phyloP scores from a whole-genome alignment of 2,888 invertebrate genomes.

The Stratiomys singularior region DNA sequence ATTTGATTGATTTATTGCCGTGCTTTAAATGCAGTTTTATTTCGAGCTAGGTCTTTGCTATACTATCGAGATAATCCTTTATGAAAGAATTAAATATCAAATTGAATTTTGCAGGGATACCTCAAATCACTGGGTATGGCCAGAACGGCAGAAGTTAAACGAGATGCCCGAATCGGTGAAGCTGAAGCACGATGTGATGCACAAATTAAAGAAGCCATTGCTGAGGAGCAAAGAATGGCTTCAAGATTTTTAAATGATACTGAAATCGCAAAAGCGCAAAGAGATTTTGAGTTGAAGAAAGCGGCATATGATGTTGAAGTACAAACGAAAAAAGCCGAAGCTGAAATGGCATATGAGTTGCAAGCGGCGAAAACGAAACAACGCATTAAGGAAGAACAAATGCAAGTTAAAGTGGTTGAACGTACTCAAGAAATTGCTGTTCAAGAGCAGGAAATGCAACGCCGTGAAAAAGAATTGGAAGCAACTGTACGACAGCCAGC shows the following conservation, averaged over 20 bases:
- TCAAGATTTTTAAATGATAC: constrained; percentile 94
- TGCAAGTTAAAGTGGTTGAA: constrained; percentile 95
- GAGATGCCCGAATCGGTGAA: constrained; percentile 96
- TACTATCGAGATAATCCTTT: too few relatives aligned
- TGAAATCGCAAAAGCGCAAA: constrained; percentile 95
- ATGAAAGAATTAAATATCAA: too few relatives aligned
- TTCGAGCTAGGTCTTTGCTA: too few relatives aligned
- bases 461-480: constrained; percentile 91
- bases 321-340: constrained; percentile 87
- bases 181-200: constrained; percentile 95
- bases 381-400: constrained; percentile 94
- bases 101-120: constrained; percentile 68
- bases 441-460: constrained; percentile 94
- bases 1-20: too few relatives aligned
- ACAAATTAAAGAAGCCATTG: constrained; percentile 80
- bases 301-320: constrained; percentile 98
- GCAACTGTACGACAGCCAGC: constrained; percentile 94
- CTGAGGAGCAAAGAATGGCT: constrained; percentile 96
- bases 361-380: constrained; percentile 97
- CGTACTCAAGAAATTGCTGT: constrained; percentile 93
- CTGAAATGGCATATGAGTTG: constrained; percentile 91
- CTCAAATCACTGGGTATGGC: constrained; percentile 95
- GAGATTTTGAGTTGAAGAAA: constrained; percentile 97
- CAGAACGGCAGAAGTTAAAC: constrained; percentile 92
- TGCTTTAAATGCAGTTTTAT: too few relatives aligned